These are phyloP conservation scores for Drosophila triauraria DNA, from an alignment of 1,140 invertebrate genomes.

Conservation along the genomic window DNA sequence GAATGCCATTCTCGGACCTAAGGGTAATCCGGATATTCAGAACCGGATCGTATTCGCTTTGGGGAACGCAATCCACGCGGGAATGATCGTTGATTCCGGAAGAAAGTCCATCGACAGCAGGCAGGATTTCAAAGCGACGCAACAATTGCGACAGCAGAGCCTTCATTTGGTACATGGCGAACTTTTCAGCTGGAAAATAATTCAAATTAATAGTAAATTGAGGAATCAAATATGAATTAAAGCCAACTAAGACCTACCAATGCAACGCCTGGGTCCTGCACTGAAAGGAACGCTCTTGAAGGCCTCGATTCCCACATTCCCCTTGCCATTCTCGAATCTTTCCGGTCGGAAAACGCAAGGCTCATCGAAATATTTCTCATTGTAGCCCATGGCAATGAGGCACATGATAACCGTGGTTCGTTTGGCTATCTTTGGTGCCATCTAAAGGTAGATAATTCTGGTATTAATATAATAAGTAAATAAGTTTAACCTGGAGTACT, in stretches of 20 bases:
- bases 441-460: constrained; percentile 8
- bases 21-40: constrained; percentile 74
- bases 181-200: constrained; percentile 75
- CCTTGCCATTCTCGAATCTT: constrained; percentile 86
- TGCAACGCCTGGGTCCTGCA: constrained; percentile 75
- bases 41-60: constrained; percentile 77
- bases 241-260: constrained; percentile 49
- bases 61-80: constrained; percentile 65
- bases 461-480: neutral
- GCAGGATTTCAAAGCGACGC: constrained; percentile 76
- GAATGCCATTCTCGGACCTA: constrained; percentile 80
- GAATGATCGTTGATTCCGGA: constrained; percentile 77
- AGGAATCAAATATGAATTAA: no score
- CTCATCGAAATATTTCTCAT: constrained; percentile 88
- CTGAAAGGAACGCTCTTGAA: constrained; percentile 88
- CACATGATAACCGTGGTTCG: constrained; percentile 79
- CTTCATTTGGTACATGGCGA: constrained; percentile 85
- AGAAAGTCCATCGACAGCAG: constrained; percentile 64
- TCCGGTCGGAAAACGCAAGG: constrained; percentile 92
- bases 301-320: constrained; percentile 59
- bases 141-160: constrained; percentile 83
- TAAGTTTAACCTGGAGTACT: constrained; percentile 5
- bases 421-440: constrained; percentile 76
- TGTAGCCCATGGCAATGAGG: constrained; percentile 80
- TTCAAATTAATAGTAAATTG: neutral